phyloP scores from a whole-genome alignment of 2,113 vertebrate genomes.

The Paracanthobrama guichenoti region DNA sequence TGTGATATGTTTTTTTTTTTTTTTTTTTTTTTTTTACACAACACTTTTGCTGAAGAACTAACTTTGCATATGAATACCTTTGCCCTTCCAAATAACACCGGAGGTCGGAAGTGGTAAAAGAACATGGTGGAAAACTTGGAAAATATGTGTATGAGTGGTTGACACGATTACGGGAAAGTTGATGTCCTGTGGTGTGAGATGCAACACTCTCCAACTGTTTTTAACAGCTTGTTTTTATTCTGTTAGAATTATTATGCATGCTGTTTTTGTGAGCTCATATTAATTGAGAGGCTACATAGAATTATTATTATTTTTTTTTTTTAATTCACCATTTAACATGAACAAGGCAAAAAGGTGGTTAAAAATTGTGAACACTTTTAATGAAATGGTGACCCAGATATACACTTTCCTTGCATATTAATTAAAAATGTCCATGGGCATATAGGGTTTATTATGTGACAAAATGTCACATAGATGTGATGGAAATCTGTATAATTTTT shows the following conservation, averaged over 20 bases:
- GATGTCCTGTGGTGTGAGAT: background rate
- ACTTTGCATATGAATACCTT: background rate
- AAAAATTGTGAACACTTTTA: background rate
- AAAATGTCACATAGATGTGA: background rate
- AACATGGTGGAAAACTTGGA: background rate
- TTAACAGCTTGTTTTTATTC: background rate
- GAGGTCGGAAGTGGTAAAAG: background rate
- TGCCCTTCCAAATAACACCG: background rate
- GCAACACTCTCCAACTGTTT: background rate
- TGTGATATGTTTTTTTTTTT: background rate
- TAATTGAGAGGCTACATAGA: background rate
- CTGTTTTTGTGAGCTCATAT: conserved; percentile 3
- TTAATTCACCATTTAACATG: background rate
- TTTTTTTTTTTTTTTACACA: background rate
- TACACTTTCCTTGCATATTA: background rate
- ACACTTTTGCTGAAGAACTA: background rate
- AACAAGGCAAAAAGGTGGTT: background rate
- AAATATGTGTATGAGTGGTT: background rate
- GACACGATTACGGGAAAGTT: background rate
- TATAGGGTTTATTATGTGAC: background rate
- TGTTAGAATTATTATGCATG: conserved; percentile 17
- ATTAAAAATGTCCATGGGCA: background rate
- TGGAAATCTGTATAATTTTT: background rate
- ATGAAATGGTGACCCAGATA: background rate
- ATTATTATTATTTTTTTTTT: too few relatives aligned